phyloP scores from a whole-genome alignment of 2,888 invertebrate genomes.

The Drosophila longiperda region DNA sequence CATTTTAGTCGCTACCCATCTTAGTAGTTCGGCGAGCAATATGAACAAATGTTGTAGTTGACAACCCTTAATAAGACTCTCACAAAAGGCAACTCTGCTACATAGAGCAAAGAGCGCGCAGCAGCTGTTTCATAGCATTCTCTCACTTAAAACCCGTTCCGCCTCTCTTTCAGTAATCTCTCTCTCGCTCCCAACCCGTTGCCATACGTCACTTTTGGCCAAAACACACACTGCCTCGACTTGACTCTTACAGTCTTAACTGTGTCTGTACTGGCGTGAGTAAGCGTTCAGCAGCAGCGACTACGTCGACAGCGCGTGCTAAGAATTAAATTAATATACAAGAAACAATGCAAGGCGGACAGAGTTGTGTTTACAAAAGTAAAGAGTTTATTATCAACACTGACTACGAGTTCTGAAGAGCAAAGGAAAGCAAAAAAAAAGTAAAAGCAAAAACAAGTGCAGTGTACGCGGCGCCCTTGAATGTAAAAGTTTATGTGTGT shows the following conservation, averaged over 20 bases:
- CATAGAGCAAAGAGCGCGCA: conserved; percentile 38
- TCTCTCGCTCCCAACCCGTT: conserved; percentile 47
- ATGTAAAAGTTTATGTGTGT: conserved; percentile 48
- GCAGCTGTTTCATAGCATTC: conserved; percentile 39
- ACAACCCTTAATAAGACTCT: conserved; percentile 41
- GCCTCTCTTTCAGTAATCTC: conserved; percentile 1
- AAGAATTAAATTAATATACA: conserved; percentile 44
- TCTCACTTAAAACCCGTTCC: conserved; percentile 1
- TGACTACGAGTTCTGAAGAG: conserved; percentile 38
- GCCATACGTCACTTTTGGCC: conserved; percentile 72
- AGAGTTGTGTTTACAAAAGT: conserved; percentile 28
- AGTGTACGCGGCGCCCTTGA: conserved; percentile 75
- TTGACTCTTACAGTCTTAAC: conserved; percentile 67
- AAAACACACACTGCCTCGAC: conserved; percentile 54
- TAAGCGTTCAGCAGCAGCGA: conserved; percentile 60
- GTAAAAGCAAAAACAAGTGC: conserved; percentile 47
- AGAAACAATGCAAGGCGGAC: conserved; percentile 43
- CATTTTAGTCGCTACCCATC: not conserved
- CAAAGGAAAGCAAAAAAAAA: conserved; percentile 14
- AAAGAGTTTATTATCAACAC: conserved; percentile 66
- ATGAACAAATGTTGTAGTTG: conserved; percentile 2
- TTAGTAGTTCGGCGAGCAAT: conserved; percentile 3
- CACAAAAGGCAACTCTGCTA: conserved; percentile 39
- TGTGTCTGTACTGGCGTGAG: conserved; percentile 61
- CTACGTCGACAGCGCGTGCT: conserved; percentile 52